Conservation (phyloP, 2,113 vertebrate species). For the Psammodynastes pulverulentus region DNA sequence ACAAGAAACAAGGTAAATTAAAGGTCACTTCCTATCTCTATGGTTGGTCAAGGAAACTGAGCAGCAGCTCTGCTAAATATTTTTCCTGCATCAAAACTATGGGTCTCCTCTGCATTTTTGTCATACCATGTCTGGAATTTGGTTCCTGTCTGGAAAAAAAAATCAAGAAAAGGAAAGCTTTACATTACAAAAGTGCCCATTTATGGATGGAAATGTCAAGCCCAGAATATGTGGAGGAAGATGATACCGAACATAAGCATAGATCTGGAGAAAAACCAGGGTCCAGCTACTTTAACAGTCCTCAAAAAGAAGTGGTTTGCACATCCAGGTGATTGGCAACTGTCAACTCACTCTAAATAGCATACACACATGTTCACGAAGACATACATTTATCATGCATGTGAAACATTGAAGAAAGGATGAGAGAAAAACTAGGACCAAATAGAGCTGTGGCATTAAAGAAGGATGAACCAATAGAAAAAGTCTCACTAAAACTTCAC, state of each 20-base stretch:
- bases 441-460: background rate
- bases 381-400: background rate
- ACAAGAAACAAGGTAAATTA: background rate
- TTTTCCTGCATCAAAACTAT: background rate
- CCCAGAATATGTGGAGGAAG: background rate
- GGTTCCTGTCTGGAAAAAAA: background rate
- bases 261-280: background rate
- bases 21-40: background rate
- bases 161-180: background rate
- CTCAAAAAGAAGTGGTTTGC: background rate
- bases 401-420: background rate
- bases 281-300: background rate
- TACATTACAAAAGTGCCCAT: background rate
- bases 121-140: background rate
- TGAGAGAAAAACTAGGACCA: background rate
- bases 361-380: background rate
- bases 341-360: background rate
- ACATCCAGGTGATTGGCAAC: background rate
- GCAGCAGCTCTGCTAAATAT: background rate
- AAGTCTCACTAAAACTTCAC: background rate
- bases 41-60: background rate
- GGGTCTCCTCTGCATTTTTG: background rate
- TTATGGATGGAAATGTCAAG: background rate
- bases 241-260: background rate
- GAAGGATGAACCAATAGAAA: background rate